Percentiles rank a stretch among this genome's conserved stretches.
Evolutionary conservation across 1,140 invertebrate genomes (phyloP).

Genomic region (Drosophila paulistorum): DNA sequence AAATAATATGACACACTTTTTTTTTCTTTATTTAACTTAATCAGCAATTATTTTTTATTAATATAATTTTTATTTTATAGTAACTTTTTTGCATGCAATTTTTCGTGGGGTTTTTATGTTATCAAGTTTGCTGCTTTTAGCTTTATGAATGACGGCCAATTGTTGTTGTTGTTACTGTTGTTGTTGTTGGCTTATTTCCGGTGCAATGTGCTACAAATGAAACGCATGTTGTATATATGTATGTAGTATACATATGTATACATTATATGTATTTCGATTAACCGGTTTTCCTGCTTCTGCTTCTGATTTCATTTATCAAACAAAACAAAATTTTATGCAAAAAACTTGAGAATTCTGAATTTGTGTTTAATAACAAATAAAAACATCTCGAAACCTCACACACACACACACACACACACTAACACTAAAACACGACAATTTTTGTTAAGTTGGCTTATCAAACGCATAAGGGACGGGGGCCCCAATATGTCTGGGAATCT

Average conservation of each 20-base stretch:
- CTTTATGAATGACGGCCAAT: slow-evolving; percentile 8
- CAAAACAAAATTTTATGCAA: neutral
- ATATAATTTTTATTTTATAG: slow-evolving; percentile 19
- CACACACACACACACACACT: neutral
- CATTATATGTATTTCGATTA: slow-evolving; percentile 19
- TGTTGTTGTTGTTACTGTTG: neutral
- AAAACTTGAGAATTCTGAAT: slow-evolving; percentile 1
- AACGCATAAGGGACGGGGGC: neutral
- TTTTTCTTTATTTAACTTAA: slow-evolving; percentile 31
- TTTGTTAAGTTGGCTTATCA: slow-evolving; percentile 1
- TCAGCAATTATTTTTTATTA: slow-evolving; percentile 35
- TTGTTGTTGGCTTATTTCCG: slow-evolving; percentile 29
- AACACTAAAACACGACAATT: neutral
- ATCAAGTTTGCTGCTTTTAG: slow-evolving; percentile 8
- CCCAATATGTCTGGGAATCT: slow-evolving; percentile 8
- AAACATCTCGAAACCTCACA: neutral
- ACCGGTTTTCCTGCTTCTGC: slow-evolving; percentile 5
- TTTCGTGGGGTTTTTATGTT: slow-evolving; percentile 6
- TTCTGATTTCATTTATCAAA: slow-evolving; percentile 7
- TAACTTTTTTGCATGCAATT: neutral
- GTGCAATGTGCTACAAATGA: slow-evolving; percentile 33
- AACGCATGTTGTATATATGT: slow-evolving; percentile 1
- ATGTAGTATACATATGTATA: slow-evolving; percentile 9
- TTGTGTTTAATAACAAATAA: slow-evolving; percentile 6
- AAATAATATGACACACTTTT: slow-evolving; percentile 46